These are phyloP conservation scores for Girardinus metallicus DNA, from an alignment of 2,797 vertebrate species.

Conservation along the genomic window DNA sequence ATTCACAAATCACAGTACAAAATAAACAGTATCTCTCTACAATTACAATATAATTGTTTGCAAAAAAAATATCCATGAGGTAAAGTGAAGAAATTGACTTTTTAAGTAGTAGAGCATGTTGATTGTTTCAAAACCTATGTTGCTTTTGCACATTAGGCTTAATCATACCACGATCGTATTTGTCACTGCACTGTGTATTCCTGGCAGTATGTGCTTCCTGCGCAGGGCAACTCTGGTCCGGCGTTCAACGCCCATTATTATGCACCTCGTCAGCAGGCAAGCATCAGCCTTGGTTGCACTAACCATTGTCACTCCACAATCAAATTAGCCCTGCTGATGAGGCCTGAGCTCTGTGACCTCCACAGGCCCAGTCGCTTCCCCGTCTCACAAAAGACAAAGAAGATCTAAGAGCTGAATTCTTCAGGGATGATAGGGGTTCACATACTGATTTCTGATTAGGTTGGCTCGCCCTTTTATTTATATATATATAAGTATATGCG, in stretches of 20 bases:
- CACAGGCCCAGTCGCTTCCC: conserved; percentile 79
- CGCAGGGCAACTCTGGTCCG: conserved; percentile 24
- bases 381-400: conserved; percentile 75
- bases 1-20: background rate
- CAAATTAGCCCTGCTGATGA: conserved; percentile 95
- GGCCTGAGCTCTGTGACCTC: conserved; percentile 91
- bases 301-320: conserved; percentile 88
- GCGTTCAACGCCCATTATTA: conserved; percentile 48
- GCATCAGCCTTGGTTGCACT: conserved; percentile 37
- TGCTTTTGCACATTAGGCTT: background rate
- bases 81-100: background rate
- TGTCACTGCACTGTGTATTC: background rate
- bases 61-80: background rate
- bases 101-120: background rate
- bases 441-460: conserved; percentile 74
- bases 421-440: conserved; percentile 59
- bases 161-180: background rate
- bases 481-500: conserved; percentile 47
- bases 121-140: background rate
- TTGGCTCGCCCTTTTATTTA: conserved; percentile 64
- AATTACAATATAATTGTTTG: background rate
- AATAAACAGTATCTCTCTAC: background rate
- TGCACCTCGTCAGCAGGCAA: conserved; percentile 52
- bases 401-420: conserved; percentile 66
- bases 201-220: conserved; percentile 20